Conservation (phyloP, 2,888 invertebrate species). For the Hipparchia semele region DNA sequence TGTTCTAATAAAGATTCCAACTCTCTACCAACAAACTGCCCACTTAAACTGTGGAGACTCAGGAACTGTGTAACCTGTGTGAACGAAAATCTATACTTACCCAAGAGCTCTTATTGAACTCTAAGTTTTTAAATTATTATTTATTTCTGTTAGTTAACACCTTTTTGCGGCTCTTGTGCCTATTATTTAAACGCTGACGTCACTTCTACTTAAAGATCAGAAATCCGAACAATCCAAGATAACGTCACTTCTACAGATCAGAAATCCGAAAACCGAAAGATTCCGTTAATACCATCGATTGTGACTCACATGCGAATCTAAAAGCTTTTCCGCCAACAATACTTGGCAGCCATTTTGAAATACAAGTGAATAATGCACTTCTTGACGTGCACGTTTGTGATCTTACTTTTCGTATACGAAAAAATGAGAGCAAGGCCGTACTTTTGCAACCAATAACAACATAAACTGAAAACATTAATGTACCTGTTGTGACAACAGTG, state of each 20-base stretch:
- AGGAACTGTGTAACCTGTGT: too few species aligned
- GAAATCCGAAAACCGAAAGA: constrained; percentile 27
- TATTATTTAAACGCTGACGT: too few species aligned
- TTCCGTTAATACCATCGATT: constrained; percentile 34
- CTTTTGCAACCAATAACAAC: background rate
- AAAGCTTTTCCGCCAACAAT: constrained; percentile 33
- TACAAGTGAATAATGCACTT: constrained; percentile 29
- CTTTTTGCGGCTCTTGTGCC: too few species aligned
- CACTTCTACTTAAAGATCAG: constrained; percentile 21
- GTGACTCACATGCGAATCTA: constrained; percentile 21
- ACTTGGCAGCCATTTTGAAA: constrained; percentile 30
- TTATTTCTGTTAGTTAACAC: too few species aligned
- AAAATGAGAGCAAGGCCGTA: background rate
- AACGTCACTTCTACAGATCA: constrained; percentile 19
- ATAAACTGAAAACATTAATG: too few species aligned
- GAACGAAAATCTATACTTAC: too few species aligned
- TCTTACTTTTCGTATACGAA: background rate
- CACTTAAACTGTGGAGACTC: too few species aligned
- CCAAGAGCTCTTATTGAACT: too few species aligned
- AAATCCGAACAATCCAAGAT: constrained; percentile 15
- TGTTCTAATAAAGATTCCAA: too few species aligned
- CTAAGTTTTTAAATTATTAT: too few species aligned
- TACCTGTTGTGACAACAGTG: too few species aligned
- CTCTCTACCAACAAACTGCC: too few species aligned
- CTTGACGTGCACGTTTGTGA: constrained; percentile 11